Base-by-base conservation (phyloP, 1,140 invertebrate species). In the Atopsyche davidsoni region DNA sequence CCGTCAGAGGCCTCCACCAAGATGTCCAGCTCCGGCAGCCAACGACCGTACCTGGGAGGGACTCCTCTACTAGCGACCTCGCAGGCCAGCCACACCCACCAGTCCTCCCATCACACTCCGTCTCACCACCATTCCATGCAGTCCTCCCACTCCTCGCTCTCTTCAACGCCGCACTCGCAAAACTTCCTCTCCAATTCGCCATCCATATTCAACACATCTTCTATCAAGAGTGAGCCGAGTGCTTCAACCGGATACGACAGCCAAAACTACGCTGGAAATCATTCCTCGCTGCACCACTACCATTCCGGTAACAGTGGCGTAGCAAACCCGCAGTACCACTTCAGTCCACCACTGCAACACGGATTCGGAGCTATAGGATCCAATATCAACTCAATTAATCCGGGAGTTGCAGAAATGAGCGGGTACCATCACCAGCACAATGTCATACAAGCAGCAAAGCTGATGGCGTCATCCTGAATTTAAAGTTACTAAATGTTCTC, bases 391-490 rank as follows among this genome's bases (percentile, higher is more conserved):
- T 61, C 35, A 4, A 51, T 59, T 2, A 59, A 46, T 36, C 36
- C 57, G 2, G 68, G 68, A 32, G 72, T 72, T 36, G 69, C 70
- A 34, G 77, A 79, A 46, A 63, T 75, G 56, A 77, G 76, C 44
- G 76, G 77, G 1, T 87, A 86, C 66, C 82, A 86, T 65, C 85
- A 87, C 65, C 85, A 87, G 63, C 83, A 86, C 60, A 86, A 86
- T 68, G 84, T 87, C 25, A 86, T 85, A 13, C 82, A 84, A 32
- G 81, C 85, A 32, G 84, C 85, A 14, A 87, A 87, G 61, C 69
- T 87, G 43, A 82, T 87, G 75, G 84, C 85, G 2, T 86, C 84
- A n/a, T 86, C 85, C 59, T 87, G 82, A 69, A n/a, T n/a, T n/a
- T n/a, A n/a, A n/a, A n/a, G n/a, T n/a, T n/a, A n/a, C n/a, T n/a